Evolutionary conservation across 1,140 invertebrate species (phyloP).

Genomic region (Propsilocerus akamusi): DNA sequence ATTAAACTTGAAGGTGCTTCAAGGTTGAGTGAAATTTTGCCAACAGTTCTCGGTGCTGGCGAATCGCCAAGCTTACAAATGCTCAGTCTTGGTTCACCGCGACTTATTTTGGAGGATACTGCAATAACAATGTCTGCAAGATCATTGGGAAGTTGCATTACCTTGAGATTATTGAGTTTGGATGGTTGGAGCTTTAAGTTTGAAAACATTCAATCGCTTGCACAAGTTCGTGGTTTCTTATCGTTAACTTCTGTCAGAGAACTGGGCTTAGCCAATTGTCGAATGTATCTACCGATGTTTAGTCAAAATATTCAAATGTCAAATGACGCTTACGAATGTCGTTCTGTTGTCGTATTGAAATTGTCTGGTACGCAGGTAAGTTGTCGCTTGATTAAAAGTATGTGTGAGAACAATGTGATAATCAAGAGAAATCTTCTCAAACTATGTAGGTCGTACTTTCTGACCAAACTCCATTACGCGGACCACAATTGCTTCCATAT

Average conservation of each 20-base stretch:
- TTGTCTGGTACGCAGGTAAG: conserved; percentile 28
- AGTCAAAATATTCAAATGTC: conserved; percentile 6
- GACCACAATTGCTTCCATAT: conserved; percentile 28
- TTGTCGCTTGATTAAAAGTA: background rate
- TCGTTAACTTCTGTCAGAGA: conserved; percentile 26
- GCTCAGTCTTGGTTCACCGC: conserved; percentile 30
- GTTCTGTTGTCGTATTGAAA: conserved; percentile 13
- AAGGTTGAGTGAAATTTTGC: conserved; percentile 26
- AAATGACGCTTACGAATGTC: conserved; percentile 19
- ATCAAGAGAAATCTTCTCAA: background rate
- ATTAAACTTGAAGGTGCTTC: conserved; percentile 31
- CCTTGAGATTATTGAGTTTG: conserved; percentile 28
- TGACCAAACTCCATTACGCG: conserved; percentile 26
- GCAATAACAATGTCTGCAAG: conserved; percentile 31
- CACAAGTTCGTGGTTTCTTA: conserved; percentile 24
- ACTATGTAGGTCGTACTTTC: conserved; percentile 25
- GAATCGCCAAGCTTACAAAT: conserved; percentile 32
- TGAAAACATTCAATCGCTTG: conserved; percentile 28
- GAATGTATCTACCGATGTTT: conserved; percentile 24
- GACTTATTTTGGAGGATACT: conserved; percentile 31
- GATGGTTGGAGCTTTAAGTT: conserved; percentile 36
- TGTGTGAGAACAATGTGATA: background rate
- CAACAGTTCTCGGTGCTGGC: conserved; percentile 29
- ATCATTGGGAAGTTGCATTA: conserved; percentile 29
- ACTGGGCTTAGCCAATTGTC: conserved; percentile 26